Base-by-base conservation (phyloP, 1,140 invertebrate genomes). In the Micrasema minimum region DNA sequence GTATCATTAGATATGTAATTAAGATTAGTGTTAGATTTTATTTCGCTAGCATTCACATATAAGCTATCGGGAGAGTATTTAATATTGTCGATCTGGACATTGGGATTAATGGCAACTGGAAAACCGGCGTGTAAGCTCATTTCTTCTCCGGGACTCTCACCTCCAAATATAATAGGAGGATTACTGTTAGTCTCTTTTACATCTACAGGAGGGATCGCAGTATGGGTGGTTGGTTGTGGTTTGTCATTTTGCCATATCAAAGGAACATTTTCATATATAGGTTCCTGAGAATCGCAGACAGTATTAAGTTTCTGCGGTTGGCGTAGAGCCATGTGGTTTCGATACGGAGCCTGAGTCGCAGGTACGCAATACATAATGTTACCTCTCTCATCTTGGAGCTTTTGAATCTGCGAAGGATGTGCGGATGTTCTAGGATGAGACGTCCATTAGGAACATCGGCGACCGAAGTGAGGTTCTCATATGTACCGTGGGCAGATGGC, bases 211-310 rank as follows among this genome's bases (percentile, higher is more conserved):
- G 88, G 89, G 41, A 90, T 90, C 38, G 90, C 84, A 72, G 89
- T 91, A 48, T 89, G 88, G 77, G 85, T 84, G 14, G 77, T 78
- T 3, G 76, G 50, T 37, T 69, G 69, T 22, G 68, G 37, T 77
- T 20, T 62, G 64, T 86, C 84, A 71, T 82, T 86, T 64, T 88
- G 86, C 81, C 88, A 89, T 0, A 87, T 85, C 20, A 91, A 75
- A 9, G 90, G 90, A 7, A 93, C 89, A 75, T 93, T 93, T 78
- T 93, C 91, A 78, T 93, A 93, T 67, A 93, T 93, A 1, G 91
- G 91, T 78, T 93, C 91, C 18, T 85, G 83, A 0, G 86, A 81
- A 71, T 84, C 83, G 31, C 77, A 81, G 16, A 81, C 51, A 7
- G 77, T 71, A 46, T 79, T 75, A 18, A 78, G 51, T 62, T 82